These are phyloP conservation scores for Pelvicachromis taeniatus DNA, from an alignment of 2,113 vertebrate genomes.

Conservation along the genomic window DNA sequence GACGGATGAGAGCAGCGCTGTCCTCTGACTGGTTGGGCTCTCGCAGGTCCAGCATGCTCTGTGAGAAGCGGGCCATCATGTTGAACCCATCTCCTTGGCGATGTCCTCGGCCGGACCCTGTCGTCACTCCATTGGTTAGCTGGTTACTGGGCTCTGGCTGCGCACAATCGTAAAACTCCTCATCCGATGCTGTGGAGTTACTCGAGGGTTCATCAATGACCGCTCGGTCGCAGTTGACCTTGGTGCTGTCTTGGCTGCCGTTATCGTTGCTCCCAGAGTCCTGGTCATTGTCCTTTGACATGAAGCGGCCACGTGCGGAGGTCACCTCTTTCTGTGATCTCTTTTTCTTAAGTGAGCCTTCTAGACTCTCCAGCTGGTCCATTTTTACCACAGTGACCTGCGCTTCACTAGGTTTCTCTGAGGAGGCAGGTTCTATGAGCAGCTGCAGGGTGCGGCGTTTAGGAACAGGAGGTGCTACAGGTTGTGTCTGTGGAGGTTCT, in stretches of 20 bases:
- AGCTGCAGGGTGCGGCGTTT: slow-evolving; percentile 84
- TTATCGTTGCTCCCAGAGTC: slow-evolving; percentile 38
- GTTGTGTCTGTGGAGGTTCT: neutral
- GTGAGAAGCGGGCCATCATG: slow-evolving; percentile 76
- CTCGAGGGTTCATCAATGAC: slow-evolving; percentile 65
- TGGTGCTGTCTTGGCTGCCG: slow-evolving; percentile 64
- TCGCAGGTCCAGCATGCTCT: slow-evolving; percentile 77
- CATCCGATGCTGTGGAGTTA: slow-evolving; percentile 82
- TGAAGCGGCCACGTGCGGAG: neutral
- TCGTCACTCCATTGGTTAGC: slow-evolving; percentile 41
- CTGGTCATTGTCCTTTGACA: neutral
- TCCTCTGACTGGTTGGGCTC: slow-evolving; percentile 39
- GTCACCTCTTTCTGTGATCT: neutral
- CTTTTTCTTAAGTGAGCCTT: neutral
- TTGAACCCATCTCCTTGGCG: slow-evolving; percentile 62
- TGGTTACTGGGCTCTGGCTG: slow-evolving; percentile 5
- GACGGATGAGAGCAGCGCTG: slow-evolving; percentile 22
- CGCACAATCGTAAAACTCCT: slow-evolving; percentile 81
- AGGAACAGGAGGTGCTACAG: slow-evolving; percentile 71
- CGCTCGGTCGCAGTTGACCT: slow-evolving; percentile 53
- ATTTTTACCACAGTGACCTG: slow-evolving; percentile 62
- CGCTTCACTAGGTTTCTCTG: slow-evolving; percentile 13
- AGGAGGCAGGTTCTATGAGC: slow-evolving; percentile 37
- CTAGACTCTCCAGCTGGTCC: slow-evolving; percentile 3
- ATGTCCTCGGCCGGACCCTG: slow-evolving; percentile 41